Evolutionary conservation across 2,113 vertebrate genomes (phyloP).

Genomic region (Pimephales promelas): DNA sequence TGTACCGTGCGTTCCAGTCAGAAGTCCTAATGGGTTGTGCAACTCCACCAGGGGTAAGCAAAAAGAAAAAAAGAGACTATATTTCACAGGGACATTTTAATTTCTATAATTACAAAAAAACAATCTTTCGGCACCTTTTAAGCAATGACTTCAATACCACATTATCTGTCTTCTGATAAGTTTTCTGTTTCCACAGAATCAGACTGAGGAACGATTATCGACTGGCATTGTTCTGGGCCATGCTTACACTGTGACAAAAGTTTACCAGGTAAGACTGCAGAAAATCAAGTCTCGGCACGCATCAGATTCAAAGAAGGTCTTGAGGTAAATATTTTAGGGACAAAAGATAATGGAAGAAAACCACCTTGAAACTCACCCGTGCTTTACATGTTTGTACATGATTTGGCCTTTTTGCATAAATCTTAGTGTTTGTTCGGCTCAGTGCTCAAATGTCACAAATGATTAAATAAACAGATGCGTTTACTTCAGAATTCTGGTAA

Average conservation of each 20-base stretch:
- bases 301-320: neutral
- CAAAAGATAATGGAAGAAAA: neutral
- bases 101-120: no score
- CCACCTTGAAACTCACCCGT: neutral
- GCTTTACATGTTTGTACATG: neutral
- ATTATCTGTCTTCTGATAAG: neutral
- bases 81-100: no score
- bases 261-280: constrained; percentile 74
- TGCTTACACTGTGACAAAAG: constrained; percentile 82
- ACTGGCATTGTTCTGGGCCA: constrained; percentile 82
- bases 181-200: neutral
- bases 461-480: no score
- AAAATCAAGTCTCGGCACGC: neutral
- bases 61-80: no score
- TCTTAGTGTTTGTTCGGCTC: no score
- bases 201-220: constrained; percentile 45
- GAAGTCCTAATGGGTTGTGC: constrained; percentile 82
- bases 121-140: no score
- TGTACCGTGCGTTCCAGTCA: constrained; percentile 73
- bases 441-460: no score
- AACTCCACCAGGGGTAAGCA: constrained; percentile 75
- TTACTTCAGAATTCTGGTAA: no score
- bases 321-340: neutral
- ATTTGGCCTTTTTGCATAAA: neutral
- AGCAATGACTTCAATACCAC: no score